A percentile compares a stretch with the other conserved stretches of the same genome.
These are phyloP conservation scores for human (Homo sapiens) DNA, from an alignment of 2,113 vertebrate species.

Conservation along the genomic window DNA sequence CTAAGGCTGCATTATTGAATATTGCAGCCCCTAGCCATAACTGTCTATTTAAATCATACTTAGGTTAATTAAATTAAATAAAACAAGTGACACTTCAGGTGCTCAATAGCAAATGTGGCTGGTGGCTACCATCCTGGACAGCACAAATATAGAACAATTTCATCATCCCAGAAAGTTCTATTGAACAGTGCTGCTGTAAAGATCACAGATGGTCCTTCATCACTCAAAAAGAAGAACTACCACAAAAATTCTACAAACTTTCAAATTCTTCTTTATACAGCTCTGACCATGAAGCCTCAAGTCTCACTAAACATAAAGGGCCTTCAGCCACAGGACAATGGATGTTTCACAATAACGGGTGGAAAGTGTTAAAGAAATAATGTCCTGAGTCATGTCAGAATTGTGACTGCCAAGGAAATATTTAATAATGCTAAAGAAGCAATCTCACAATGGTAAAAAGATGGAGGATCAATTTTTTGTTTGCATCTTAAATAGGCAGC, in stretches of 20 bases:
- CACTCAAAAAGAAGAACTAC: background rate
- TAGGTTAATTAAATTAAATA: conserved; percentile 7
- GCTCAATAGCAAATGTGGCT: background rate
- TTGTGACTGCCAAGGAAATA: background rate
- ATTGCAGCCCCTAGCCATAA: background rate
- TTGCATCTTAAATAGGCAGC: background rate
- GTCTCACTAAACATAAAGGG: background rate
- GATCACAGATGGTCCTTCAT: background rate
- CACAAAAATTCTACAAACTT: background rate
- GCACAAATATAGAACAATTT: background rate
- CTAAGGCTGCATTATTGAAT: background rate
- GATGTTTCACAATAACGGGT: background rate
- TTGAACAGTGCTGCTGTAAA: background rate
- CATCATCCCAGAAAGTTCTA: background rate
- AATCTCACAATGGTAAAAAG: background rate
- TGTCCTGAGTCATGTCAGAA: background rate
- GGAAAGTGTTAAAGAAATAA: background rate
- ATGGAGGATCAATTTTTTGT: background rate
- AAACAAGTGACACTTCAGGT: background rate
- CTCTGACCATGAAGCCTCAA: background rate
- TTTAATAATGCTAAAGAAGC: background rate
- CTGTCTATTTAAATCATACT: background rate
- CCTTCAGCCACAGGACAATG: background rate
- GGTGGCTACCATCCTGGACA: background rate
- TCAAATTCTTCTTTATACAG: background rate